Conservation (phyloP, 2,113 vertebrate genomes). For the Mesocricetus auratus region DNA sequence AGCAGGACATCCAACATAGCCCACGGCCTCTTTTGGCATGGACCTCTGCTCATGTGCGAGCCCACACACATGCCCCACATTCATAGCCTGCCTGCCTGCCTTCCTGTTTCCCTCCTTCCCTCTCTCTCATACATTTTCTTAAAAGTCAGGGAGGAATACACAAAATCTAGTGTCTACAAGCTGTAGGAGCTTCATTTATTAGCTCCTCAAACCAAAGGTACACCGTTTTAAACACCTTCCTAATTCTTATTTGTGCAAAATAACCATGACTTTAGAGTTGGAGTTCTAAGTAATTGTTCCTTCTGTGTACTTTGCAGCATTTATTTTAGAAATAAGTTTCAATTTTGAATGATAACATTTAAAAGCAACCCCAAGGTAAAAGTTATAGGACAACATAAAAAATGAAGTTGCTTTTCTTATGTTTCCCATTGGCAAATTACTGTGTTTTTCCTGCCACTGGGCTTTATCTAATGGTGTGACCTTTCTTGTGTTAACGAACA, state of each 20-base stretch:
- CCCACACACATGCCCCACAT: neutral
- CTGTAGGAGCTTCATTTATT: neutral
- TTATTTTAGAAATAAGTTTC: constrained; percentile 78
- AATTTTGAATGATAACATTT: constrained; percentile 80
- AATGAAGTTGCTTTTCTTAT: constrained; percentile 79
- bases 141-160: neutral
- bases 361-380: constrained; percentile 84
- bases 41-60: too few species aligned
- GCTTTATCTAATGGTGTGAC: constrained; percentile 80
- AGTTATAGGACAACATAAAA: constrained; percentile 85
- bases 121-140: neutral
- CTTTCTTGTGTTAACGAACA: constrained; percentile 77
- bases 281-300: constrained; percentile 25
- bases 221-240: constrained; percentile 35
- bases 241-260: constrained; percentile 34
- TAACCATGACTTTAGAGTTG: constrained; percentile 12
- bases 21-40: too few species aligned
- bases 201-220: neutral
- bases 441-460: constrained; percentile 69
- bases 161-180: neutral
- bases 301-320: constrained; percentile 69
- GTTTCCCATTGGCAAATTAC: constrained; percentile 77
- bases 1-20: too few species aligned
- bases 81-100: neutral
- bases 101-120: neutral